Evolutionary conservation across 2,113 vertebrate species (phyloP).

Genomic region (human (Homo sapiens)): GRCh38 chr2:14330001-14330500

Average conservation of each 20-base stretch:
- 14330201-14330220: not conserved
- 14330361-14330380: not conserved
- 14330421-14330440: not conserved
- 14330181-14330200: not conserved
- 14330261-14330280: constrained; percentile 40
- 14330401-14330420: not conserved
- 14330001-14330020: not conserved
- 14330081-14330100: too few relatives aligned
- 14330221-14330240: constrained; percentile 14
- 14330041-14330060: not conserved
- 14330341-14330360: not conserved
- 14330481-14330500: not conserved
- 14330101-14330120: not conserved
- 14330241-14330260: not conserved
- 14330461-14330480: not conserved
- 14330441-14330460: not conserved
- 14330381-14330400: not conserved
- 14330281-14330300: not conserved
- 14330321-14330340: not conserved
- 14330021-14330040: not conserved
- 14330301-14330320: not conserved
- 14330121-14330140: not conserved
- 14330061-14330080: not conserved
- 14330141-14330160: not conserved
- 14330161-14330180: not conserved